Percentiles rank a stretch among this genome's conserved stretches.
phyloP scores from a whole-genome alignment of 2,888 invertebrate genomes.

The Agonum fuliginosum region DNA sequence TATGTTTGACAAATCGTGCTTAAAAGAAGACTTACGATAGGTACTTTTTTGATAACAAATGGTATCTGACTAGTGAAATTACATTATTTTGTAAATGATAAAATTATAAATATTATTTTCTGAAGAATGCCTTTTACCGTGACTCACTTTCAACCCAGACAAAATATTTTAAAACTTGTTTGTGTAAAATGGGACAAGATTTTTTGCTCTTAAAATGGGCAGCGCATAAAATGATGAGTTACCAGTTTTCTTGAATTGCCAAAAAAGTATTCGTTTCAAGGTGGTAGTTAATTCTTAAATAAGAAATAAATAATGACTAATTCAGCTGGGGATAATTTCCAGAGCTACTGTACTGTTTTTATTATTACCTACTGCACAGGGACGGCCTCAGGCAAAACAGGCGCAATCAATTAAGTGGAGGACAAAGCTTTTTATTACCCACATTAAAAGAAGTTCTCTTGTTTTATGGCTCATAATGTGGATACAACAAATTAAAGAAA shows the following conservation, averaged over 20 bases:
- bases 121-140: constrained; percentile 4
- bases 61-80: background rate
- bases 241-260: constrained; percentile 41
- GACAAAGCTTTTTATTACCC: no score
- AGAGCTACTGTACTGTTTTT: constrained; percentile 32
- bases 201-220: constrained; percentile 33
- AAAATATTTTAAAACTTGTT: constrained; percentile 38
- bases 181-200: constrained; percentile 28
- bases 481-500: no score
- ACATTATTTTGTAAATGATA: background rate
- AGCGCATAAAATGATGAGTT: constrained; percentile 28
- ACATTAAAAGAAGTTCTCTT: no score
- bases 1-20: constrained; percentile 11
- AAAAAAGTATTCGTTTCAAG: constrained; percentile 41
- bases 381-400: constrained; percentile 7
- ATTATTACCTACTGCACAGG: constrained; percentile 11
- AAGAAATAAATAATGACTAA: constrained; percentile 24
- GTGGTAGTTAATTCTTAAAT: constrained; percentile 32
- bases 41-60: background rate
- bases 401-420: constrained; percentile 9
- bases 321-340: constrained; percentile 14
- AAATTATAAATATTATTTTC: constrained; percentile 4
- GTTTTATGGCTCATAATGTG: no score
- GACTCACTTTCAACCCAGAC: constrained; percentile 19
- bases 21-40: background rate